Percentiles rank a stretch among this genome's conserved stretches.
These are phyloP conservation scores for Onychostoma macrolepis DNA, from an alignment of 2,113 vertebrate species.

Conservation along the genomic window DNA sequence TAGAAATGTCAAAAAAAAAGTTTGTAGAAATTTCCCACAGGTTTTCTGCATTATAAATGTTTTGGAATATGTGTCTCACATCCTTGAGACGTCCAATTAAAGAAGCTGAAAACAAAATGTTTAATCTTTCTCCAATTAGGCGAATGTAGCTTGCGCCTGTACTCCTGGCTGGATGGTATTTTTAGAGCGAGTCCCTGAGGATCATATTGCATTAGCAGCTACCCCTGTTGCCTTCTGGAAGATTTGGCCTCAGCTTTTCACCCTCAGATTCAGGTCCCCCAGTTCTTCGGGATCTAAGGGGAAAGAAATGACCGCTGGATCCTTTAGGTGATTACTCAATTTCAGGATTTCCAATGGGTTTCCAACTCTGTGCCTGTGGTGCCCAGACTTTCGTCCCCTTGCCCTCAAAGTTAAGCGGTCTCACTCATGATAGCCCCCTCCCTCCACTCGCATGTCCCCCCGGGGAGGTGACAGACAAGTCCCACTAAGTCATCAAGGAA, in stretches of 20 bases:
- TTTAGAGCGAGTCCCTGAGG: conserved; percentile 78
- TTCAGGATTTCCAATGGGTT: conserved; percentile 45
- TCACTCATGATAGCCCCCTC: conserved; percentile 68
- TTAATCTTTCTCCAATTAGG: conserved; percentile 66
- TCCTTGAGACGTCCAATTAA: conserved; percentile 52
- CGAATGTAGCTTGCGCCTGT: conserved; percentile 59
- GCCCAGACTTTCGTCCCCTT: conserved; percentile 46
- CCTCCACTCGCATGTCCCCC: conserved; percentile 63
- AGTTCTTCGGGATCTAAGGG: conserved; percentile 44
- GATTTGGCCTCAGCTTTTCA: conserved; percentile 57
- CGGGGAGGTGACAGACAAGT: conserved; percentile 69
- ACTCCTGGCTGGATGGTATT: conserved; percentile 72
- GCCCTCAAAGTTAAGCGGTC: conserved; percentile 64
- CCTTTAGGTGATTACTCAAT: conserved; percentile 46
- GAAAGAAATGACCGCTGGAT: conserved; percentile 13
- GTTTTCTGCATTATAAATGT: conserved; percentile 38
- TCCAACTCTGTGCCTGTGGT: conserved; percentile 55
- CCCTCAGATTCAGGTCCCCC: conserved; percentile 41
- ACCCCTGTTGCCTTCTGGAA: conserved; percentile 65
- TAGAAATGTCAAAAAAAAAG: conserved; percentile 31
- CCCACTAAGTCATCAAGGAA: conserved; percentile 68
- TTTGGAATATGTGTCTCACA: conserved; percentile 55
- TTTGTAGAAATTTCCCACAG: conserved; percentile 45
- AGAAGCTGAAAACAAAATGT: conserved; percentile 40
- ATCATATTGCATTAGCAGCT: conserved; percentile 79